phyloP scores from a whole-genome alignment of 2,888 invertebrate genomes.

The Cactoblastis cactorum region DNA sequence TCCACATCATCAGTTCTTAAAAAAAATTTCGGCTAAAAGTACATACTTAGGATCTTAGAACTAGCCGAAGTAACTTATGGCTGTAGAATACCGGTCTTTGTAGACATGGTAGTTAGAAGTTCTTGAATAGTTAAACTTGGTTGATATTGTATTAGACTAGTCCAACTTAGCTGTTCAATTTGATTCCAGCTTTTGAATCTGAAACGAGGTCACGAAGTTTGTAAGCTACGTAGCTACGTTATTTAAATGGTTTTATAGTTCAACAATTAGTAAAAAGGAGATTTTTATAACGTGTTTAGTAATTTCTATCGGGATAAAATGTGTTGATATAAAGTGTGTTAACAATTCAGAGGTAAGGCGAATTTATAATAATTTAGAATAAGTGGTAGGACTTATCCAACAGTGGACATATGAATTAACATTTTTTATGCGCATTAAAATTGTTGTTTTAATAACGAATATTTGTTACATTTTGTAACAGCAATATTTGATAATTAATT shows the following conservation, averaged over 20 bases:
- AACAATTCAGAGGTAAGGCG: too few species aligned
- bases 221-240: neutral
- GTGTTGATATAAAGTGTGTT: too few species aligned
- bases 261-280: neutral
- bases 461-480: too few species aligned
- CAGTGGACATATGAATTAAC: too few species aligned
- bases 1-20: too few species aligned
- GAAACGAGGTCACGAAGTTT: neutral
- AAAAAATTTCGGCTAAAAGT: neutral
- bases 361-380: too few species aligned
- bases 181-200: neutral
- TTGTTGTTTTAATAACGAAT: too few species aligned
- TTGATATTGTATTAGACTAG: conserved; percentile 10
- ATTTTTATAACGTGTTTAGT: neutral
- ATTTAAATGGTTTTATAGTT: neutral
- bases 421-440: too few species aligned
- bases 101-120: conserved; percentile 9
- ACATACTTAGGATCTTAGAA: neutral
- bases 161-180: conserved; percentile 7
- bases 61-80: conserved; percentile 4
- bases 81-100: conserved; percentile 1
- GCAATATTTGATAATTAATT: neutral
- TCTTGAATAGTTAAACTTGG: conserved; percentile 12
- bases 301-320: too few species aligned
- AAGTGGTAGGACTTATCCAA: too few species aligned